phyloP scores from a whole-genome alignment of 2,113 vertebrate species.

The Proterorhinus semilunaris region DNA sequence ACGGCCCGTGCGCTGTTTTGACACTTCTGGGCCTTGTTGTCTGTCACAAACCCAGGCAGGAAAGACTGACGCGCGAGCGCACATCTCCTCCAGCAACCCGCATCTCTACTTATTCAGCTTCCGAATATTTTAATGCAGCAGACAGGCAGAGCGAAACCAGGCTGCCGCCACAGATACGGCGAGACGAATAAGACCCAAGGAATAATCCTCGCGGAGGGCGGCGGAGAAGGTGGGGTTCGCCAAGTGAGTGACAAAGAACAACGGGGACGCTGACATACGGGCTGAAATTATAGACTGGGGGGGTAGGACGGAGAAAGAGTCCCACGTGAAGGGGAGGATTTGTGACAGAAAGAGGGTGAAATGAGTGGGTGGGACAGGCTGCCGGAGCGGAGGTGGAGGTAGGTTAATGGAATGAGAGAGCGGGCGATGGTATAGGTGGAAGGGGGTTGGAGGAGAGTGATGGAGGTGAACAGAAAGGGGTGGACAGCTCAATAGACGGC shows the following conservation, averaged over 20 bases:
- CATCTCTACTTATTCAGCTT: slow-evolving; percentile 89
- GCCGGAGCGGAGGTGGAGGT: slow-evolving; percentile 62
- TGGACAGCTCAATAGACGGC: slow-evolving; percentile 67
- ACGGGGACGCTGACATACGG: slow-evolving; percentile 70
- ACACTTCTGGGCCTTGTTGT: slow-evolving; percentile 72
- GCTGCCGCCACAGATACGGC: slow-evolving; percentile 44
- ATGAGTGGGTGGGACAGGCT: slow-evolving; percentile 68
- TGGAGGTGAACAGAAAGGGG: slow-evolving; percentile 68
- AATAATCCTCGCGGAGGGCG: slow-evolving; percentile 40
- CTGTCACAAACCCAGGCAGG: slow-evolving; percentile 84
- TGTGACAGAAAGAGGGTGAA: slow-evolving; percentile 71
- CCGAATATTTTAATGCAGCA: slow-evolving; percentile 88
- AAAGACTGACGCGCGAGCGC: slow-evolving; percentile 76
- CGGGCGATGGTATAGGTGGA: slow-evolving; percentile 38
- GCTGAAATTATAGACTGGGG: slow-evolving; percentile 72
- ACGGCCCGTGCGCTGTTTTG: slow-evolving; percentile 83
- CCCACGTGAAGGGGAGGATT: slow-evolving; percentile 61
- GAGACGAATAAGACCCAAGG: slow-evolving; percentile 59
- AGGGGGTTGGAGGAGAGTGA: slow-evolving; percentile 57
- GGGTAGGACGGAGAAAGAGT: slow-evolving; percentile 47
- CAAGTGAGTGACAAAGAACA: slow-evolving; percentile 71
- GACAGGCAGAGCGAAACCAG: slow-evolving; percentile 86
- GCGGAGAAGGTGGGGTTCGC: slow-evolving; percentile 55
- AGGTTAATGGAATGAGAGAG: slow-evolving; percentile 62
- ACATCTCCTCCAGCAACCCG: slow-evolving; percentile 81